Conservation (phyloP, 1,140 invertebrate genomes). For the Bombus waltoni region DNA sequence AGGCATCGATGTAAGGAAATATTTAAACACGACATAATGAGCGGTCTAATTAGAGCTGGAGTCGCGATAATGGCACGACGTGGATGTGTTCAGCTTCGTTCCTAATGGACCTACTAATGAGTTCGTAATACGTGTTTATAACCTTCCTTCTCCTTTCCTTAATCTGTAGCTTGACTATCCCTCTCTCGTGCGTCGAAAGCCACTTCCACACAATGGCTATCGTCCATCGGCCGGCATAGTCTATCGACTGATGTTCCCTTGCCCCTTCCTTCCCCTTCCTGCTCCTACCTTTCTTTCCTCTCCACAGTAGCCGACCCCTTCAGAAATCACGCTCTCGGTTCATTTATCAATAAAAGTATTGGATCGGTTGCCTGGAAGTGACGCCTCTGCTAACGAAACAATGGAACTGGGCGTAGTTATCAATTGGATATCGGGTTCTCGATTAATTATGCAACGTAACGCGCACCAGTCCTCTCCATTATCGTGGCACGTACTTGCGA, state of each 20-base stretch:
- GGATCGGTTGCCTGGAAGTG: constrained; percentile 33
- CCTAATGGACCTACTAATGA: constrained; percentile 51
- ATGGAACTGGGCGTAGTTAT: constrained; percentile 29
- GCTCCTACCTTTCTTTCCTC: too few species aligned
- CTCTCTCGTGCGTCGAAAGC: neutral
- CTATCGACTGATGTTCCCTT: constrained; percentile 6
- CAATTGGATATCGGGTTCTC: constrained; percentile 37
- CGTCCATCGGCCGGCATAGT: constrained; percentile 17
- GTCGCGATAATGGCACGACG: constrained; percentile 48
- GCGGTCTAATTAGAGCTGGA: constrained; percentile 46
- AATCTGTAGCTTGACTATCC: neutral
- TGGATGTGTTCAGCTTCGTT: constrained; percentile 42
- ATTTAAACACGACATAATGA: constrained; percentile 50
- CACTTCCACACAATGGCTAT: constrained; percentile 12
- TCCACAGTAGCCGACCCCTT: neutral
- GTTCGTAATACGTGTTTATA: constrained; percentile 49
- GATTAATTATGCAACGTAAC: constrained; percentile 51
- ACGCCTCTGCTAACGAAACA: constrained; percentile 43
- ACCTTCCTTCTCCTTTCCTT: constrained; percentile 18
- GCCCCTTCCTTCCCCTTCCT: neutral
- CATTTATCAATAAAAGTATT: constrained; percentile 53
- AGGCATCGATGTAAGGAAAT: constrained; percentile 50
- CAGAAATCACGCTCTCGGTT: constrained; percentile 35
- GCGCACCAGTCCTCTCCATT: neutral
- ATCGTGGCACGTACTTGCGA: neutral